Evolutionary conservation across 1,140 invertebrate species (phyloP).

Genomic region (Drosophila hydei): DNA sequence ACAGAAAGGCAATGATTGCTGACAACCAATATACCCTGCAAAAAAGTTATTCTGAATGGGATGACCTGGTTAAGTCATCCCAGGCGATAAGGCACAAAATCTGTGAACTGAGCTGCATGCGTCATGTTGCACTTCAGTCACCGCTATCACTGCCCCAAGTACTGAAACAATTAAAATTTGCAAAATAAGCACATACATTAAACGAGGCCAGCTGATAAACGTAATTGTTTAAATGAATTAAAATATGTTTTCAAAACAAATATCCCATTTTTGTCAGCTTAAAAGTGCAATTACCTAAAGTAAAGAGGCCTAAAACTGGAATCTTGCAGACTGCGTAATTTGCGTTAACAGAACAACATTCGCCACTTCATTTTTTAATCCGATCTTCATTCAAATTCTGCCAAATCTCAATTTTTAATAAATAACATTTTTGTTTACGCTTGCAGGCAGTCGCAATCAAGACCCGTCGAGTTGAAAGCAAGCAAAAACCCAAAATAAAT

Average conservation of each 20-base stretch:
- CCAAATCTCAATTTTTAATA: no score
- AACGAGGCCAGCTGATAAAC: constrained; percentile 26
- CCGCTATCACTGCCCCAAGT: background rate
- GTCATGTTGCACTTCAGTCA: constrained; percentile 20
- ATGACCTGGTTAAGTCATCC: no score
- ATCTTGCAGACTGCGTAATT: no score
- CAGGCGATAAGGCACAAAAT: background rate
- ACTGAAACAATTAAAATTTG: background rate
- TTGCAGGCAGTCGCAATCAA: background rate
- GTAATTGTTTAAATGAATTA: background rate
- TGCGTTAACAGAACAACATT: no score
- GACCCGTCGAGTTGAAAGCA: background rate
- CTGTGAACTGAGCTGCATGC: constrained; percentile 12
- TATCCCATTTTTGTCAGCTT: background rate
- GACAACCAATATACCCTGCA: no score
- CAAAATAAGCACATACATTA: background rate
- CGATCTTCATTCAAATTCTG: no score
- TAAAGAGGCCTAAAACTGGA: no score
- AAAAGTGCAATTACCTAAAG: no score
- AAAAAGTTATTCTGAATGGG: no score
- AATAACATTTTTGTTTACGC: no score
- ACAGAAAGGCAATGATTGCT: no score
- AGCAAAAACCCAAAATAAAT: background rate
- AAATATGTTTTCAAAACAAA: background rate
- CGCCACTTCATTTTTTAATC: no score